Evolutionary conservation across 1,140 invertebrate species (phyloP), one percentile per base, ranked within the genome.

Genomic region (Stegodyphus dumicola): DNA sequence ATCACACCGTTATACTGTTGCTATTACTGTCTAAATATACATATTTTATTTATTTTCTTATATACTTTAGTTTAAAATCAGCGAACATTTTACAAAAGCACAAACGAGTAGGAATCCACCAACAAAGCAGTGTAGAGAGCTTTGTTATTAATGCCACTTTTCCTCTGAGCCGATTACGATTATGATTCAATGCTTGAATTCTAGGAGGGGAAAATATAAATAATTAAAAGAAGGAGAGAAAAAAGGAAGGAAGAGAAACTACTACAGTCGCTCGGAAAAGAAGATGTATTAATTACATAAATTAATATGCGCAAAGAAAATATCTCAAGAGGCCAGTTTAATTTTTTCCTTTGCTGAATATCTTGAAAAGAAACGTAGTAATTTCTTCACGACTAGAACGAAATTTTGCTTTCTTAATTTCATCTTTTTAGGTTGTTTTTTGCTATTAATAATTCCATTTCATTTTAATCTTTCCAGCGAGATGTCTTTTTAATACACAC

Each of bases 241-340:
- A 71, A 67, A 66, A 65, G 7, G 51, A 73, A 80, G 54, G 18
- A 75, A 83, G 80, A 74, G 33, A 33, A 83, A 65, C 49, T 83
- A 65, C 80, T 65, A 33, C 33, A 15, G 67, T 56, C 53, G 56
- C 81, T 69, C 49, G 33, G 65, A 71, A 85, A 83, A 83, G 80
- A 77, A 85, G 81, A 85, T 85, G 74, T 85, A 85, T 85, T 85
- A 85, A 85, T 85, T 85, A 85, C 81, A 76, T 85, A 85, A 85
- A 85, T 85, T 85, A 85, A 85, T 85, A 85, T 85, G 81, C 66
- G 74, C 81, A 85, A 85, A 77, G 65, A 53, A 74, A 52, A 18
- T 77, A 48, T 70, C 81, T 85, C 64, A 70, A 85, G 73, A 85
- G 64, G 17, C 18, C n/a, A 6, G 64, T 49, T 85, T 77, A 76